These are phyloP conservation scores for Luffia ferchaultella DNA, from an alignment of 2,888 invertebrate genomes.

Conservation along the genomic window DNA sequence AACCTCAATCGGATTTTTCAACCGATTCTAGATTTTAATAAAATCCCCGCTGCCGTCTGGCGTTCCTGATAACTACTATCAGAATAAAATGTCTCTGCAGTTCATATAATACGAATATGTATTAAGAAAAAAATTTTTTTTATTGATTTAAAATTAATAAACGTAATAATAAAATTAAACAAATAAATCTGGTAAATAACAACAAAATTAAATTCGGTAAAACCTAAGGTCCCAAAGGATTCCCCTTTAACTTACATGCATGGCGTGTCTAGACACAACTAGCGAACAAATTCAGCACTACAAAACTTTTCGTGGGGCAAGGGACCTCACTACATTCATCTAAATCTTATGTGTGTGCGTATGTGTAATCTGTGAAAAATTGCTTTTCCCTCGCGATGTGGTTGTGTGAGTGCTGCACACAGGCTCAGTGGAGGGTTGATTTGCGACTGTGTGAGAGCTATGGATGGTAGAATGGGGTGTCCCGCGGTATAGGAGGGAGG, in stretches of 20 bases:
- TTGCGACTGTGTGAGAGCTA: background rate
- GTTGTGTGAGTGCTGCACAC: constrained; percentile 30
- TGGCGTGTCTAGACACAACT: constrained; percentile 62
- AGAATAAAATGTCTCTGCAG: no score
- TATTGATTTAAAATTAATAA: no score
- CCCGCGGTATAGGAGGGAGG: constrained; percentile 24
- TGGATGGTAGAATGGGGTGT: background rate
- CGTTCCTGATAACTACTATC: no score
- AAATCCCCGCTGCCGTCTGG: background rate
- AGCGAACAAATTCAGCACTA: constrained; percentile 60
- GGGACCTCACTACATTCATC: constrained; percentile 50
- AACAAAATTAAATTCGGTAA: no score
- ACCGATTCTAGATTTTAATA: background rate
- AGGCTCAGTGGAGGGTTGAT: constrained; percentile 11
- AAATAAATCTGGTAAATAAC: no score
- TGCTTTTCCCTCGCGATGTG: constrained; percentile 28
- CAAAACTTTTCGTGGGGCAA: constrained; percentile 60
- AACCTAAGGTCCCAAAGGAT: constrained; percentile 36
- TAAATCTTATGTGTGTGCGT: constrained; percentile 39
- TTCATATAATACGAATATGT: no score
- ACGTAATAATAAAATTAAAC: no score
- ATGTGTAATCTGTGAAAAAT: constrained; percentile 56
- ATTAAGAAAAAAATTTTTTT: no score
- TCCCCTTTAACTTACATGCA: constrained; percentile 54
- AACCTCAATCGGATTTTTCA: background rate